phyloP scores from a whole-genome alignment of 2,888 invertebrate species.

The Callyntrura sp. region DNA sequence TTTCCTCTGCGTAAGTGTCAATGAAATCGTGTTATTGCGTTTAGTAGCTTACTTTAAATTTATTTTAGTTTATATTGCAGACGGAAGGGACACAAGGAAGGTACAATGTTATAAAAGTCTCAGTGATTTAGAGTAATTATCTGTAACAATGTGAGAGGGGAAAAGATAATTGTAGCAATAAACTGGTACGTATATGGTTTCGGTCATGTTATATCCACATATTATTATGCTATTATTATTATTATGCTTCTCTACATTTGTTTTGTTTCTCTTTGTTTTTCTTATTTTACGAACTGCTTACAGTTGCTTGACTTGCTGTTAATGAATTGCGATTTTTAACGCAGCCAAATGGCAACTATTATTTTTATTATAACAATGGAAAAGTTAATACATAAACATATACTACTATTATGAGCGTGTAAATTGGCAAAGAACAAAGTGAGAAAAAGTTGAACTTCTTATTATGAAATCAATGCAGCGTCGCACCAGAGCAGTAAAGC shows the following conservation, averaged over 20 bases:
- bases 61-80: not conserved
- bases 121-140: slow-evolving; percentile 27
- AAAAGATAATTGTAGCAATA: slow-evolving; percentile 56
- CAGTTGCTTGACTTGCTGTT: slow-evolving; percentile 20
- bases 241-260: not conserved
- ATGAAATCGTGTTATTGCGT: not conserved
- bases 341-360: not conserved
- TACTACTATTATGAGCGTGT: not conserved
- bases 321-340: slow-evolving; percentile 48
- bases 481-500: not conserved
- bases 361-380: slow-evolving; percentile 28
- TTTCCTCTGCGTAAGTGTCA: slow-evolving; percentile 22
- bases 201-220: slow-evolving; percentile 42
- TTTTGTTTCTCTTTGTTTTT: slow-evolving; percentile 51
- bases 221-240: too few species aligned
- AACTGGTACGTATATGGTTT: slow-evolving; percentile 44
- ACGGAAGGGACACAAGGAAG: slow-evolving; percentile 53
- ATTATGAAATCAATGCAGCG: slow-evolving; percentile 66
- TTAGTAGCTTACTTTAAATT: not conserved
- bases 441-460: slow-evolving; percentile 64
- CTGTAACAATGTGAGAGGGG: slow-evolving; percentile 49
- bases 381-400: not conserved
- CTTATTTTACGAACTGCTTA: slow-evolving; percentile 57
- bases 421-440: slow-evolving; percentile 55
- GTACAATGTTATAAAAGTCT: slow-evolving; percentile 32